Evolutionary conservation across 1,140 invertebrate species (phyloP).

Genomic region (Leptonema lineaticorne): DNA sequence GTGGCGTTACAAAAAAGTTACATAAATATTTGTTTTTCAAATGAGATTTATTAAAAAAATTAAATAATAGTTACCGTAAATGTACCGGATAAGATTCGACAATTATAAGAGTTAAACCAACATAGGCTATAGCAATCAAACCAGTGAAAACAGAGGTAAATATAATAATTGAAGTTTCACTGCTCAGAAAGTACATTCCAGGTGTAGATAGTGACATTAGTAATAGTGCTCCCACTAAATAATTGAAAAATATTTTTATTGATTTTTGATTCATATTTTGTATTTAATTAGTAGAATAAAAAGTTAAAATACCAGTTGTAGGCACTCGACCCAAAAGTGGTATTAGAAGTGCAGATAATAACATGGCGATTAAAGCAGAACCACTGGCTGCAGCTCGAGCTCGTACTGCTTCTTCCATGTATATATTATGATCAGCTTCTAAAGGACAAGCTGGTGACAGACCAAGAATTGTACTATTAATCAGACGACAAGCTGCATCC

Average conservation of each 20-base stretch:
- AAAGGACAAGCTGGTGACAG: slow-evolving; percentile 35
- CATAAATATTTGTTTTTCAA: too few relatives aligned
- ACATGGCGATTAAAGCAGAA: slow-evolving; percentile 20
- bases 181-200: slow-evolving; percentile 49
- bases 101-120: slow-evolving; percentile 46
- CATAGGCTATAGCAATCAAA: slow-evolving; percentile 48
- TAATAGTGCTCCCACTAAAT: slow-evolving; percentile 33
- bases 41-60: too few relatives aligned
- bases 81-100: slow-evolving; percentile 52
- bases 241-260: background rate
- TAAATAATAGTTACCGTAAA: slow-evolving; percentile 45
- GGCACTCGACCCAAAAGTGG: slow-evolving; percentile 9
- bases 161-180: slow-evolving; percentile 34
- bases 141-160: slow-evolving; percentile 45
- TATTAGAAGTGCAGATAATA: slow-evolving; percentile 12
- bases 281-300: background rate
- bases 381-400: slow-evolving; percentile 22
- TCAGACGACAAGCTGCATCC: slow-evolving; percentile 32
- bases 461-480: slow-evolving; percentile 36
- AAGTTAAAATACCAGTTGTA: slow-evolving; percentile 7
- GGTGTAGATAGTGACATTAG: slow-evolving; percentile 34
- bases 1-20: too few relatives aligned
- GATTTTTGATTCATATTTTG: background rate
- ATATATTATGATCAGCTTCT: slow-evolving; percentile 40
- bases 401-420: slow-evolving; percentile 30